Conservation (phyloP, 2,113 vertebrate species). For the Gymnorhina tibicen region DNA sequence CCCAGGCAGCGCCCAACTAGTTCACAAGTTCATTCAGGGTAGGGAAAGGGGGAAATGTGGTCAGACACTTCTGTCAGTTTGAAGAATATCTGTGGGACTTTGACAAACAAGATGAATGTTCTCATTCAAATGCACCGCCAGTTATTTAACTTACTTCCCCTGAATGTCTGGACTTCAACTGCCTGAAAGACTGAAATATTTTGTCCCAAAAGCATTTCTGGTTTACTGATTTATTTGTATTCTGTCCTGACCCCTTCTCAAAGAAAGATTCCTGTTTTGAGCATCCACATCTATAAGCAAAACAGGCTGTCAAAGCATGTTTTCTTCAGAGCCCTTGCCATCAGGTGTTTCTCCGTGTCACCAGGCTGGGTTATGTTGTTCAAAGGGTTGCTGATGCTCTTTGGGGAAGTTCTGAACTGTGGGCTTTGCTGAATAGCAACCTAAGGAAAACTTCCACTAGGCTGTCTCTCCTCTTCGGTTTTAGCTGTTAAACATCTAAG, state of each 20-base stretch:
- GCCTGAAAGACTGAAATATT: conserved; percentile 35
- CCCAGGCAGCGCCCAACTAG: conserved; percentile 25
- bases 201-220: conserved; percentile 42
- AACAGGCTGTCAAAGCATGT: background rate
- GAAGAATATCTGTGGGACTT: conserved; percentile 57
- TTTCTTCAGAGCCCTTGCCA: background rate
- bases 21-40: conserved; percentile 63
- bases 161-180: conserved; percentile 27
- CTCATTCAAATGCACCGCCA: conserved; percentile 66
- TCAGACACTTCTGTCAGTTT: conserved; percentile 59
- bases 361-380: background rate
- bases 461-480: background rate
- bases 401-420: background rate
- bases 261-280: background rate
- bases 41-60: conserved; percentile 55
- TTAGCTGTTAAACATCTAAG: background rate
- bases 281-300: background rate
- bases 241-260: background rate
- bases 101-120: conserved; percentile 68
- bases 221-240: conserved; percentile 27
- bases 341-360: background rate
- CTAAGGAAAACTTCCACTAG: background rate
- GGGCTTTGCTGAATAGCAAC: background rate
- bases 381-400: background rate
- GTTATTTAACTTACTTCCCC: conserved; percentile 64